Base-by-base conservation (phyloP, 2,113 vertebrate species). In the Ramphastos sulfuratus region DNA sequence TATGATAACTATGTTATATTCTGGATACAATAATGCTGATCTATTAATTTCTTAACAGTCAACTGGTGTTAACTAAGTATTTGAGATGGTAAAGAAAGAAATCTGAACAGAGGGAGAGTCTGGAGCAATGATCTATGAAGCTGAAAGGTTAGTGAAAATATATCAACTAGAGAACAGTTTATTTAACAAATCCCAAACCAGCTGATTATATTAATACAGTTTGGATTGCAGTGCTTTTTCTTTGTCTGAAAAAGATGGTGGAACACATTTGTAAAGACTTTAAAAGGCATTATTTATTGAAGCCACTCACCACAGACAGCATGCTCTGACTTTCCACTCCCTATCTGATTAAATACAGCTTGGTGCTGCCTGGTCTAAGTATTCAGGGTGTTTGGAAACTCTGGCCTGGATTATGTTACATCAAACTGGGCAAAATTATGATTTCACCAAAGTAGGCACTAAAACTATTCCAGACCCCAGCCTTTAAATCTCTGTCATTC, bases 41-140 rank as follows among this genome's bases (percentile, higher is more conserved):
- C 5, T 64, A 87, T 37, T 77, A 46, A 48, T 74, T 85, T 95
- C 60, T 74, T 73, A 79, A 35, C 12, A 46, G 60, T 37, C 31
- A 70, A 23, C 10, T 56, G 27, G 17, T 3, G 3, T 60, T 88
- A 81, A 37, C 8, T 37, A 58, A 59, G 33, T 60, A 63, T 71
- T 91, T 74, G 16, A 27, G 80, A n/a, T 4, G 3, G 33, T 46
- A 82, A 87, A 75, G 14, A 44, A 84, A 60, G 74, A 92, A 71
- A 81, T 78, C 72, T 90, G 95, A 96, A 81, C 69, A 96, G 83
- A 96, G 46, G 70, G 82, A 85, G 84, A 54, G 81, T 83, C 31
- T 71, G 61, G 83, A 92, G 31, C 81, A 72, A 76, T 86, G 54
- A 80, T 95, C 86, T 81, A n/a, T 44, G 42, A 33, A 82, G n/a